Evolutionary conservation across 2,888 invertebrate species (phyloP).

Genomic region (Drosophila paramelanica): DNA sequence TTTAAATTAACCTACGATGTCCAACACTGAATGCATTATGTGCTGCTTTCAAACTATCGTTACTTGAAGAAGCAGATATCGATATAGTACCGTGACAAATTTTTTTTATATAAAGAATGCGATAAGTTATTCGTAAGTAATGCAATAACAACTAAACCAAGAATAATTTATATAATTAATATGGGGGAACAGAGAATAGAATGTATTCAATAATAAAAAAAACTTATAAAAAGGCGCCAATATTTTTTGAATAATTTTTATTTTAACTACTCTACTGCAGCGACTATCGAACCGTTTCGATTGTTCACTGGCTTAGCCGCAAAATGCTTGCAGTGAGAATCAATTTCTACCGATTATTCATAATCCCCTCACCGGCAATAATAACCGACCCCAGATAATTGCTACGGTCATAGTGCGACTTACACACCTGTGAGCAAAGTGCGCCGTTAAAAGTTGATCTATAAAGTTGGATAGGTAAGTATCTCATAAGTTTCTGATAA

Average conservation of each 20-base stretch:
- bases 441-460: neutral
- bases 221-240: no score
- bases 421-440: slow-evolving; percentile 14
- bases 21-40: slow-evolving; percentile 1
- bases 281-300: slow-evolving; percentile 23
- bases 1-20: neutral
- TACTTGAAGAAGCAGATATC: slow-evolving; percentile 13
- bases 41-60: slow-evolving; percentile 1
- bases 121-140: neutral
- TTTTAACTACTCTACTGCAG: neutral
- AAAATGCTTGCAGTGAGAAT: slow-evolving; percentile 11
- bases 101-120: neutral
- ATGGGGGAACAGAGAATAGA: no score
- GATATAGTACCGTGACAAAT: slow-evolving; percentile 17
- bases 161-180: neutral
- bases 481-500: slow-evolving; percentile 1
- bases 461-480: slow-evolving; percentile 9
- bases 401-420: neutral
- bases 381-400: neutral
- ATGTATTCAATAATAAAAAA: neutral
- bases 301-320: neutral
- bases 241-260: slow-evolving; percentile 1
- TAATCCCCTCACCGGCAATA: neutral
- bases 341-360: slow-evolving; percentile 2
- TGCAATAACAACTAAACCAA: neutral